These are phyloP conservation scores for Ochropacha duplaris DNA, from an alignment of 2,888 invertebrate species.

Conservation along the genomic window DNA sequence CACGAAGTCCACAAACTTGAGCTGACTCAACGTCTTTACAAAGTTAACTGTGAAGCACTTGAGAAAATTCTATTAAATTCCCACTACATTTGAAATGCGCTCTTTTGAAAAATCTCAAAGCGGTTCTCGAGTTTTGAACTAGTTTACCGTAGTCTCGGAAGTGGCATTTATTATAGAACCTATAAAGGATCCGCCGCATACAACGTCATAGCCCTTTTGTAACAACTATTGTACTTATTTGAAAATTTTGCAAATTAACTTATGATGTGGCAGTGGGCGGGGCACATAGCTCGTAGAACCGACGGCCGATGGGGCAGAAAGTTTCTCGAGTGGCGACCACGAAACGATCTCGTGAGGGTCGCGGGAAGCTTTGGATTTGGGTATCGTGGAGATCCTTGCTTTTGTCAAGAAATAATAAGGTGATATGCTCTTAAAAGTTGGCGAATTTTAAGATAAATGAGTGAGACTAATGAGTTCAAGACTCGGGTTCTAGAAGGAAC, in stretches of 20 bases:
- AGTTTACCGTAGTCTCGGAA: not conserved
- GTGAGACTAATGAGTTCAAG: conserved; percentile 20
- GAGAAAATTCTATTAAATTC: not conserved
- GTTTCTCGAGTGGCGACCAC: too few species aligned
- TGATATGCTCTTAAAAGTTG: not conserved
- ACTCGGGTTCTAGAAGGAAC: conserved; percentile 14
- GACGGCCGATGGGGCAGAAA: too few species aligned
- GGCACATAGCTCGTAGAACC: too few species aligned
- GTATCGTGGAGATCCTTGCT: too few species aligned
- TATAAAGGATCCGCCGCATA: not conserved
- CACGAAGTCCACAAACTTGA: not conserved
- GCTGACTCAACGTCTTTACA: not conserved
- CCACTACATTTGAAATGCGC: not conserved
- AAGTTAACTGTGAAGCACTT: not conserved
- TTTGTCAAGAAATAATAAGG: not conserved
- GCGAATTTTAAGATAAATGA: conserved; percentile 6
- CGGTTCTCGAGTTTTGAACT: not conserved
- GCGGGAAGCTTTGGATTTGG: too few species aligned
- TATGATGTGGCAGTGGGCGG: too few species aligned
- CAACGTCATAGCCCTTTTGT: not conserved
- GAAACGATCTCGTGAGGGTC: too few species aligned
- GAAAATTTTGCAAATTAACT: too few species aligned
- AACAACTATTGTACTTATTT: too few species aligned
- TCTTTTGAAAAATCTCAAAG: not conserved
- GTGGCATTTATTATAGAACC: not conserved